Percentiles rank a stretch among this genome's conserved stretches.
phyloP scores from a whole-genome alignment of 2,797 vertebrate genomes.

The Glyptemys insculpta region DNA sequence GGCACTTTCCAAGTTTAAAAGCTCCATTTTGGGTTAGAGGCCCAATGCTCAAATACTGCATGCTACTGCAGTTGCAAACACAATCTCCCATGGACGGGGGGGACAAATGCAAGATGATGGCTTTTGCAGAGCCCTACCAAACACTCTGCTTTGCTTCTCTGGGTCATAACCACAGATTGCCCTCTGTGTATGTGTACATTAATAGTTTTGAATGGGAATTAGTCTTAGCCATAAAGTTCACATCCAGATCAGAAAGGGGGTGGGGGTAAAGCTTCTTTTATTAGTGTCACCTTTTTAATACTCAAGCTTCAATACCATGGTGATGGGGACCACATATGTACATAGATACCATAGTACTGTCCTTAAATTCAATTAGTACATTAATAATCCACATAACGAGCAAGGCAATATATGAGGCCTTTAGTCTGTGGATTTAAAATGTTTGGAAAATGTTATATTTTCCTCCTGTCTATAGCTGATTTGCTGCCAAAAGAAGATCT shows the following conservation, averaged over 20 bases:
- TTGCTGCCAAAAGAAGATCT: constrained; percentile 62
- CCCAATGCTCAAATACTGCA: fast-evolving
- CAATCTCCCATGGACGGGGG: not conserved
- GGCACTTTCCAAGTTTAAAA: not conserved
- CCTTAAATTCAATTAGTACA: constrained; percentile 67
- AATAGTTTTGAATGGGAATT: not conserved
- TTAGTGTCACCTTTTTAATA: constrained; percentile 66
- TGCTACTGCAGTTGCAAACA: not conserved
- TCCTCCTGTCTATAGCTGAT: constrained; percentile 49
- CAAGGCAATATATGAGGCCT: constrained; percentile 24
- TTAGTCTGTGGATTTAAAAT: constrained; percentile 46
- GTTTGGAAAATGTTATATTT: constrained; percentile 60
- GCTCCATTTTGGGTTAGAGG: fast-evolving
- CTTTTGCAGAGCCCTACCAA: not conserved
- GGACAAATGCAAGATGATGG: not conserved
- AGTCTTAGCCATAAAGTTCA: not conserved
- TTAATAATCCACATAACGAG: constrained; percentile 62
- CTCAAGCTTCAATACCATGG: constrained; percentile 70
- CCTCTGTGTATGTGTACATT: not conserved
- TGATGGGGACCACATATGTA: constrained; percentile 69
- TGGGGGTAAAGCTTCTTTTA: constrained; percentile 46
- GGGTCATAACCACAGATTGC: not conserved
- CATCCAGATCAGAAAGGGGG: constrained; percentile 41
- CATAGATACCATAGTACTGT: constrained; percentile 49
- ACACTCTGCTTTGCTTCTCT: not conserved